These are phyloP conservation scores for Ornithorhynchus anatinus DNA, from an alignment of 2,113 vertebrate species.

Conservation along the genomic window DNA sequence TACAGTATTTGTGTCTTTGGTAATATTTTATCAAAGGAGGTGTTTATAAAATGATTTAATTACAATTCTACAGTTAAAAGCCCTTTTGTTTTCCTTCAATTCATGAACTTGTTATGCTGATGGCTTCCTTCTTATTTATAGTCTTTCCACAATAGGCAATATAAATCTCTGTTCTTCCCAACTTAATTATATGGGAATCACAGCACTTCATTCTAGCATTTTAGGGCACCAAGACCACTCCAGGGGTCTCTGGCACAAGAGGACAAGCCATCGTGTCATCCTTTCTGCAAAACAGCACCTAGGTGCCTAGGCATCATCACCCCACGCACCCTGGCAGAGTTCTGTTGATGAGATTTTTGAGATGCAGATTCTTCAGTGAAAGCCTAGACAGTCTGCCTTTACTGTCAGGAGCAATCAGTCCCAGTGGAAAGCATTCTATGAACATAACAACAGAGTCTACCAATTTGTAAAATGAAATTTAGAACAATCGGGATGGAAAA, in stretches of 20 bases:
- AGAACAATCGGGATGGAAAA: neutral
- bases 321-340: neutral
- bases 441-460: neutral
- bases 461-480: neutral
- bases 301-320: neutral
- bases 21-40: constrained; percentile 1
- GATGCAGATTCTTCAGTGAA: neutral
- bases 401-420: neutral
- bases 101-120: neutral
- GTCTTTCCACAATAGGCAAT: neutral
- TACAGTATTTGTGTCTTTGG: neutral
- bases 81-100: neutral
- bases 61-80: neutral
- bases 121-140: neutral
- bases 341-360: neutral
- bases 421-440: neutral
- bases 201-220: constrained; percentile 6
- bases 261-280: neutral
- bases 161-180: neutral
- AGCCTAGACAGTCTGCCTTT: neutral
- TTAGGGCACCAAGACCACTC: neutral
- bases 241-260: neutral
- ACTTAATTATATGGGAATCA: neutral
- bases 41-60: constrained; percentile 13
- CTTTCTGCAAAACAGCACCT: constrained; percentile 8